phyloP scores from a whole-genome alignment of 2,888 invertebrate genomes.

The Hirtodrosophila confusa region DNA sequence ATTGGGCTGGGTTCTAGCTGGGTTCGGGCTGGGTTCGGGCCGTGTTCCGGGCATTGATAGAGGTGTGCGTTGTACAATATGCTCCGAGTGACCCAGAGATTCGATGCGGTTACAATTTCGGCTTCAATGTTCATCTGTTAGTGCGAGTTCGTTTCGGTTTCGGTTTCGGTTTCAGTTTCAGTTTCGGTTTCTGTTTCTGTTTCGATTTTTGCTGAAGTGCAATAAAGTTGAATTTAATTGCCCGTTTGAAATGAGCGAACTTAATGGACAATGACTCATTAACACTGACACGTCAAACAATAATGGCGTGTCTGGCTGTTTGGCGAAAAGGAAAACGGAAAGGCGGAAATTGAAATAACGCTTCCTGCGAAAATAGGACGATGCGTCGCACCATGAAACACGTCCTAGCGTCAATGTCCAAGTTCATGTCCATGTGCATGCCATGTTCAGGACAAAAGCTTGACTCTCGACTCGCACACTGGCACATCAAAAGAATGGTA shows the following conservation, averaged over 20 bases:
- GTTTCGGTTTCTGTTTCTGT: constrained; percentile 14
- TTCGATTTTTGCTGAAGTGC: constrained; percentile 60
- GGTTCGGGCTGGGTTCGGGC: neutral
- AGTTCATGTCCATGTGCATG: constrained; percentile 37
- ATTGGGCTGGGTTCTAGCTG: neutral
- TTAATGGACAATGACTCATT: constrained; percentile 82
- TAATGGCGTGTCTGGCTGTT: constrained; percentile 78
- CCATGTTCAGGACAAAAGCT: constrained; percentile 60
- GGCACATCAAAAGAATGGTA: constrained; percentile 69
- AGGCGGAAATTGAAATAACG: constrained; percentile 80
- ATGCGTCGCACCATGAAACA: constrained; percentile 35
- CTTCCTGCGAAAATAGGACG: constrained; percentile 68
- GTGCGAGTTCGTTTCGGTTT: constrained; percentile 45
- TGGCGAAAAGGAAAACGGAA: constrained; percentile 60
- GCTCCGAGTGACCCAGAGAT: constrained; percentile 36
- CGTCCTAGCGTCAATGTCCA: constrained; percentile 33
- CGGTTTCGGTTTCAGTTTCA: constrained; percentile 36
- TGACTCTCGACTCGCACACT: constrained; percentile 35
- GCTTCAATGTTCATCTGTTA: constrained; percentile 17
- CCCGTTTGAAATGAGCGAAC: constrained; percentile 77
- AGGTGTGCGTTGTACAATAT: constrained; percentile 21
- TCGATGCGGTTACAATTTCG: constrained; percentile 62
- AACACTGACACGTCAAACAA: constrained; percentile 81
- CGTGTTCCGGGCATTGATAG: constrained; percentile 4
- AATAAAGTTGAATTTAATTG: constrained; percentile 82